Evolutionary conservation across 2,888 invertebrate species (phyloP).

Genomic region (Drosophila kanekoi): DNA sequence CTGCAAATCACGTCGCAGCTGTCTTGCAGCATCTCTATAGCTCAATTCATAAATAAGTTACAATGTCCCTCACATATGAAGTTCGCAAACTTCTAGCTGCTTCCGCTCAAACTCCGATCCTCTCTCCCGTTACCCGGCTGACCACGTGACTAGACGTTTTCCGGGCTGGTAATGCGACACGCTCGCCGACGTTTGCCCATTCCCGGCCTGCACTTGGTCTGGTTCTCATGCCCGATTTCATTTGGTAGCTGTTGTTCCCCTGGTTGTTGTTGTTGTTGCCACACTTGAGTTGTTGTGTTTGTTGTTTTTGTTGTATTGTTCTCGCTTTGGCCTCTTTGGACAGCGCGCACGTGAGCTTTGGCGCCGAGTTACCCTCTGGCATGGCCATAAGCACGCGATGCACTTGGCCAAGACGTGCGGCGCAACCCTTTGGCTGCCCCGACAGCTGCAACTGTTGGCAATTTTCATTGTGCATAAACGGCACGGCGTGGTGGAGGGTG

Average conservation of each 20-base stretch:
- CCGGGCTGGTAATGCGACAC: conserved; percentile 53
- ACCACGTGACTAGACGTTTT: conserved; percentile 62
- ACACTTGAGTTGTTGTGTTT: conserved; percentile 23
- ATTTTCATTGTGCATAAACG: conserved; percentile 53
- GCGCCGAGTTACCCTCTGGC: conserved; percentile 38
- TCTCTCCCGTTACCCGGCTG: neutral
- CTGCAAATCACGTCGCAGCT: too few relatives aligned
- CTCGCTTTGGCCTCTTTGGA: conserved; percentile 61
- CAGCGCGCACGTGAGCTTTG: conserved; percentile 49
- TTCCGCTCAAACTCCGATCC: too few relatives aligned
- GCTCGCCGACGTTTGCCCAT: conserved; percentile 36
- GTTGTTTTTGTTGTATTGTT: conserved; percentile 39
- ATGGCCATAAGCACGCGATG: conserved; percentile 72
- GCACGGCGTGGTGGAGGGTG: neutral
- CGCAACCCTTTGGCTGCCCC: conserved; percentile 35
- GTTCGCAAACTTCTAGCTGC: conserved; percentile 16
- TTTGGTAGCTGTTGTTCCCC: conserved; percentile 24
- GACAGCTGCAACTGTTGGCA: conserved; percentile 71
- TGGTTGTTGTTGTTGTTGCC: conserved; percentile 22
- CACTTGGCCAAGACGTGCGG: conserved; percentile 71
- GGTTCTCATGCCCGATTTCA: conserved; percentile 35
- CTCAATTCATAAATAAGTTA: conserved; percentile 46
- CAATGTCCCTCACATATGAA: conserved; percentile 29
- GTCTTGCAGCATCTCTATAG: too few relatives aligned
- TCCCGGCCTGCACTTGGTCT: conserved; percentile 47